phyloP scores from a whole-genome alignment of 2,113 vertebrate species.

The Myiozetetes cayanensis region DNA sequence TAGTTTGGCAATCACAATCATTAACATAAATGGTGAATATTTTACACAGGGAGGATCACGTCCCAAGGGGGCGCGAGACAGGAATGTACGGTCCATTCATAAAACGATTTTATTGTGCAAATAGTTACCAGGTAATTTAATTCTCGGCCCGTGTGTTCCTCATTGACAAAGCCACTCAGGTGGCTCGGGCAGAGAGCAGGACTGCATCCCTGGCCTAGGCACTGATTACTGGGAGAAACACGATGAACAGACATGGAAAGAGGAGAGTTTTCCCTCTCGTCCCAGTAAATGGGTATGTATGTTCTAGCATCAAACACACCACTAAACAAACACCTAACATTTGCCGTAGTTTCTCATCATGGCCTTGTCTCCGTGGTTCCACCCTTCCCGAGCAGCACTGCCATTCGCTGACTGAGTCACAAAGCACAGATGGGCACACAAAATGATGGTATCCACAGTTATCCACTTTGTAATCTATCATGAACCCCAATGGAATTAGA shows the following conservation, averaged over 20 bases:
- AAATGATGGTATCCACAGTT: neutral
- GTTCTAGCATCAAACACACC: neutral
- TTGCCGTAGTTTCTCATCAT: neutral
- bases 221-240: neutral
- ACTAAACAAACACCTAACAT: neutral
- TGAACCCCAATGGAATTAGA: neutral
- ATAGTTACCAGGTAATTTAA: neutral
- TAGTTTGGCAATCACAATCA: conserved; percentile 45
- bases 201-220: neutral
- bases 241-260: neutral
- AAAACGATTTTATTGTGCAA: neutral
- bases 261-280: neutral
- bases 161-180: neutral
- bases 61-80: neutral
- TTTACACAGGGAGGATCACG: neutral
- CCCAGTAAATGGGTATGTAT: neutral
- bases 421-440: neutral
- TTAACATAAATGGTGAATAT: conserved; percentile 21
- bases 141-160: neutral
- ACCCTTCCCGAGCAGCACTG: neutral
- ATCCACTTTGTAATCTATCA: neutral
- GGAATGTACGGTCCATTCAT: neutral
- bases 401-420: neutral
- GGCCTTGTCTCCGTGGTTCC: neutral
- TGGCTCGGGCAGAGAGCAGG: neutral